Base-by-base conservation (phyloP, 2,113 vertebrate genomes). In the Mystacornis crossleyi region DNA sequence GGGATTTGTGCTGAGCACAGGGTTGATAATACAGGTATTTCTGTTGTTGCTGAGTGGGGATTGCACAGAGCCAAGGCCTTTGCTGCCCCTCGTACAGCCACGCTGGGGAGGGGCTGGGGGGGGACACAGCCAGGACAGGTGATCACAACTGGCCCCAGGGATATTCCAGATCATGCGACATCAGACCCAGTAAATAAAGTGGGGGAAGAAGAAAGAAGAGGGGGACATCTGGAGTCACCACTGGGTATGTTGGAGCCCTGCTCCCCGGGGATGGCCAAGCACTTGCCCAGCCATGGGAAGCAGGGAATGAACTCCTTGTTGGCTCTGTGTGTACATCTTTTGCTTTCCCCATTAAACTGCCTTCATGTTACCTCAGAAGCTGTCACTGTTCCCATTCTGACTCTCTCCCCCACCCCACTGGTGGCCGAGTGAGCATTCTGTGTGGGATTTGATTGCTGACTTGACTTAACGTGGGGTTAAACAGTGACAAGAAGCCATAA, bases 1-100 rank as follows among this genome's bases (percentile, higher is more conserved):
- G 8, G 53, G 45, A 4, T 60, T 40, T 54, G 40, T 67, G 70
- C 87, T 69, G 47, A 9, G 0, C 53, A 31, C 38, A 47, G 36
- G 26, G 42, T 4, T 25, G 70, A 7, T 26, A 34, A 54, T 3
- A 26, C 11, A 61, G 54, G 4, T n/a, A 14, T 25, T 66, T 48
- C 8, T 58, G 43, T 19, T 54, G 2, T 10, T 67, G 14, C 38
- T 74, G 78, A 51, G 45, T 9, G 61, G 54, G 80, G 25, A 1
- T 45, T n/a, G 6, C 38, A 29, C 45, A 60, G 69, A 53, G 45
- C 33, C 33, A 38, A 38, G 38, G 53, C 3, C 45, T 28, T 14
- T 60, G 8, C 51, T 66, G 69, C 12, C 4, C 36, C 36, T 51
- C 4, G 0, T 3, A 2, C 2, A 1, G 61, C 7, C 28, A 7